Base-by-base conservation (phyloP, 2,113 vertebrate genomes). In the Melanocharis versteri region DNA sequence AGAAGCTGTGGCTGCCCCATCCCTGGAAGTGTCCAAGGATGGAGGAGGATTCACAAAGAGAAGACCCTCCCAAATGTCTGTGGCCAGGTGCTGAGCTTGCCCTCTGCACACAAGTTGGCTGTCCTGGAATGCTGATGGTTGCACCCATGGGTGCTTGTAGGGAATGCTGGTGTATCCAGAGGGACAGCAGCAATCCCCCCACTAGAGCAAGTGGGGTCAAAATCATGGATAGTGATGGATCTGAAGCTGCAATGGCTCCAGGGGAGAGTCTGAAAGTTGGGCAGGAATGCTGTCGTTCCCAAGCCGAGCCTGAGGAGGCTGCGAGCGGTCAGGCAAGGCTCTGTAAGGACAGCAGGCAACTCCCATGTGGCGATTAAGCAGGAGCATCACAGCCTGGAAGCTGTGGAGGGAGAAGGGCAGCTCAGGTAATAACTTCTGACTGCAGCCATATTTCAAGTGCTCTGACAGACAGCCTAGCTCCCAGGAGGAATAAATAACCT, bases 81-180 rank as follows among this genome's bases (percentile, higher is more conserved):
- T 0, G 0, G 20, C 28, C 24, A 5, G 20, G 6, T 1, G 10
- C 17, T 66, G 61, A 79, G 18, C 79, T 79, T 68, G 39, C 37
- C 39, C 51, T 54, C 20, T 83, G 18, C 23, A 0, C 30, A 11
- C 23, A 21, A 42, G 16, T 1, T 90, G 86, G 15, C 13, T 78
- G 45, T 24, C 16, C 57, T 50, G 35, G 42, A 42, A 15, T 31
- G 37, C 42, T 42, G 48, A 10, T 24, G n/a, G n/a, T n/a, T n/a
- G n/a, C n/a, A n/a, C n/a, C n/a, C n/a, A n/a, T n/a, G 27, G n/a
- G 50, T 90, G 54, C 42, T 72, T 5, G 11, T 44, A n/a, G 76
- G 44, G 48, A 57, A 10, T 8, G 1, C 5, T 20, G 3, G 1
- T 3, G 2, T 2, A 3, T 39, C 80, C 30, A 0, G 21, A 6